Base-by-base conservation (phyloP, 2,888 invertebrate species). In the Melieria omissa region DNA sequence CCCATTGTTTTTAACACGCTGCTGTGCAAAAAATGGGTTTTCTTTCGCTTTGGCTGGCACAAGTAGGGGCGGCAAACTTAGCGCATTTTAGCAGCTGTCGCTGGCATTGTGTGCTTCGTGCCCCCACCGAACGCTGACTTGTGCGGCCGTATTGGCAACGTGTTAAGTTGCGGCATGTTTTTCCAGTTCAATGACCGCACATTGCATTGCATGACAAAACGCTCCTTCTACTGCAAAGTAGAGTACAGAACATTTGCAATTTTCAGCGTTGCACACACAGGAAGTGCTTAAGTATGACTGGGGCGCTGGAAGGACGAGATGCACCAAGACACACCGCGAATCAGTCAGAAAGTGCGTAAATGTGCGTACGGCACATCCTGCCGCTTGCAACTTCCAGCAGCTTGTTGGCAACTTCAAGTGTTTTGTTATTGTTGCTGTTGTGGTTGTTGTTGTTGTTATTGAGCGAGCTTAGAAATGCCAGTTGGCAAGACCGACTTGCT, bases 1-100 rank as follows among this genome's bases (percentile, higher is more conserved):
- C n/a, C 8, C 46, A 67, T 60, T 67, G 60, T 60, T 67, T 67
- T 47, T 42, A 16, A 55, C 12, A 66, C 58, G 29, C 46, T 65
- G 14, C 12, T 14, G 5, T n/a, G 7, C n/a, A 6, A 16, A 65
- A 41, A 8, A 57, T 57, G 5, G 9, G 14, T 41, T 55, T 8
- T 58, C 29, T 42, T 58, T 58, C 5, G 61, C 42, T 47, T 65
- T 60, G 52, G 44, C 67, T 67, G 58, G 67, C 29, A 29, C 29
- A 29, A 29, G 29, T 29, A 61, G 52, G 60, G 67, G 67, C 67
- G 49, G 6, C 44, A 44, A 52, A 54, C 64, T 54, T 14, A 54
- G 71, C 75, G 75, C 75, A 75, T 74, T 77, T 75, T 72, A 73
- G 72, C 77, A 77, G 75, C 77, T 77, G 77, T 74, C 75, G 73